Base-by-base conservation (phyloP, 2,888 invertebrate genomes). In the Horisme vitalbata region DNA sequence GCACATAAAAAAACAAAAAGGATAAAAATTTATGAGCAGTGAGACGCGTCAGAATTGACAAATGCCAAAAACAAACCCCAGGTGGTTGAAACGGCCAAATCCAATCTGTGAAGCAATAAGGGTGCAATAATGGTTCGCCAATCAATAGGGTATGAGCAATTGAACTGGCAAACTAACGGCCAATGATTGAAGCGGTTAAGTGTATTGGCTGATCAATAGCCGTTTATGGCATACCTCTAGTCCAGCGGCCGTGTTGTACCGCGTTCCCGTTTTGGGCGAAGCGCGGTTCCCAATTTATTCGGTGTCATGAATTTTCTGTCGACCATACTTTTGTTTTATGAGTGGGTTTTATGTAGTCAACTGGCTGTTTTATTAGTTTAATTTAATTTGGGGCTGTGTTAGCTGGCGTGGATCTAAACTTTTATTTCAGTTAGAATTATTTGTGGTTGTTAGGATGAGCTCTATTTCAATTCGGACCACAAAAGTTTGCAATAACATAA, bases 1-100 rank as follows among this genome's bases (percentile, higher is more conserved):
- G 10, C 36, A 9, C 27, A 33, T 65, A 68, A 74, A 75, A 69
- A 63, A 67, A 62, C 65, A 62, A 68, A 77, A 73, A 76, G 64
- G 73, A 68, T 82, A 78, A 83, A 85, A 80, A 78, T 77, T 80
- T 77, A 84, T 73, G 74, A 71, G 48, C 60, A 43, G 68, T 63
- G 74, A 75, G 77, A 60, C 67, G 47, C 63, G 71, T 70, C 75
- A 64, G 63, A 79, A 78, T 75, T 79, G 75, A 74, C 72, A 68
- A 36, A 47, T 35, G 63, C 72, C 65, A 44, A 32, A 24, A 34
- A 27, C 9, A 28, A 32, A 13, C 35, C 45, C 52, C 78, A 73
- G 75, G 77, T 75, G 72, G 58, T 59, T 66, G 72, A 68, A 71
- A 69, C 59, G 13, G 21, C 15, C 41, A 36, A 41, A 49, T 36